These are phyloP conservation scores for Argyrosomus regius DNA, from an alignment of 2,797 vertebrate species.

Conservation along the genomic window DNA sequence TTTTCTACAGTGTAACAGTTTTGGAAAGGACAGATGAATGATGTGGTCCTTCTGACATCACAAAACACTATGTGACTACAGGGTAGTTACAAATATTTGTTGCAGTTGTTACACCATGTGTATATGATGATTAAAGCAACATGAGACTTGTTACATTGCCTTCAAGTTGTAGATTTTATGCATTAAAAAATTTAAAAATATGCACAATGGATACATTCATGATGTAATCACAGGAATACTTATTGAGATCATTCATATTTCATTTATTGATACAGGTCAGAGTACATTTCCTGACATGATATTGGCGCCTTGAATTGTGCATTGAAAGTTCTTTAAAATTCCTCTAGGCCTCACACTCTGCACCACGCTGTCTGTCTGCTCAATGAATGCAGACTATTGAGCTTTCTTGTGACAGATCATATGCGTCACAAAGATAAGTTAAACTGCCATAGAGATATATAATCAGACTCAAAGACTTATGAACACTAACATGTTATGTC, in stretches of 20 bases:
- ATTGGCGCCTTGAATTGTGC: slow-evolving; percentile 5
- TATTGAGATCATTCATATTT: slow-evolving; percentile 16
- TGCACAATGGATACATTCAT: not conserved
- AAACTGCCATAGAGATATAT: slow-evolving; percentile 32
- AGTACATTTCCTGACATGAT: slow-evolving; percentile 12
- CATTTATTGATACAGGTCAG: slow-evolving; percentile 7
- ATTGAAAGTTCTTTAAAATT: not conserved
- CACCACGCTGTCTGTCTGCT: slow-evolving; percentile 1
- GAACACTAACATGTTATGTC: slow-evolving; percentile 32
- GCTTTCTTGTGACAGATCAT: slow-evolving; percentile 28
- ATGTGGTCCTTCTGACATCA: not conserved
- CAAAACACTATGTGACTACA: not conserved
- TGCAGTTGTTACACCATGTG: not conserved
- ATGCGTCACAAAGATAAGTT: slow-evolving; percentile 50
- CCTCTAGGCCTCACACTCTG: not conserved
- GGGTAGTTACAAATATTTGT: too few species aligned
- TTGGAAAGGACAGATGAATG: not conserved
- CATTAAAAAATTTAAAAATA: slow-evolving; percentile 9
- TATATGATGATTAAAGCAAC: not conserved
- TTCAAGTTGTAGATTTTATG: slow-evolving; percentile 8
- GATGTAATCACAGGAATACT: slow-evolving; percentile 30
- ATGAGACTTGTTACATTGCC: not conserved
- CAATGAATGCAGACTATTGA: slow-evolving; percentile 28
- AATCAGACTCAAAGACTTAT: slow-evolving; percentile 33
- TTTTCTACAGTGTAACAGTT: not conserved